Evolutionary conservation across 2,113 vertebrate genomes (phyloP).

Genomic region (Labrus mixtus): DNA sequence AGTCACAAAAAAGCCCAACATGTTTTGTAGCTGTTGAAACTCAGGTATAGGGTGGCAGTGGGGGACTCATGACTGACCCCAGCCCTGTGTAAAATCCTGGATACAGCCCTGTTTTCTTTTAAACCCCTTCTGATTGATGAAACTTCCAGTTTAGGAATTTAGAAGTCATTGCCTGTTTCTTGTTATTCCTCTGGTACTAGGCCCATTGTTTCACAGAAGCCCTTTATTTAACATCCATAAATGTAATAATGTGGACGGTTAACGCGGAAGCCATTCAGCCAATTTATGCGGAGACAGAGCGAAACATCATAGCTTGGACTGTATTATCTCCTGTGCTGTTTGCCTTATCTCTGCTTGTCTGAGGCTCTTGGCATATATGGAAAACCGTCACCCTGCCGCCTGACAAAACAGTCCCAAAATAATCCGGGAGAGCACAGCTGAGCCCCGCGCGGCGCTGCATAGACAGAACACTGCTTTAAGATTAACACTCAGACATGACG

Average conservation of each 20-base stretch:
- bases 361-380: slow-evolving; percentile 88
- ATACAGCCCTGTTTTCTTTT: background rate
- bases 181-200: background rate
- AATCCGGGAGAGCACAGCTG: slow-evolving; percentile 87
- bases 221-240: background rate
- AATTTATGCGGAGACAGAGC: slow-evolving; percentile 46
- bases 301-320: background rate
- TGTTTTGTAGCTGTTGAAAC: no score
- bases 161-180: background rate
- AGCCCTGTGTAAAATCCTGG: background rate
- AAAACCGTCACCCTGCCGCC: slow-evolving; percentile 85
- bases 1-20: no score
- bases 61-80: background rate
- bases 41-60: no score
- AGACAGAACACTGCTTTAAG: background rate
- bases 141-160: no score
- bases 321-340: slow-evolving; percentile 48
- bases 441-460: slow-evolving; percentile 80
- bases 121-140: no score
- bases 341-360: slow-evolving; percentile 60
- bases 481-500: slow-evolving; percentile 83
- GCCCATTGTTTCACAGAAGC: background rate
- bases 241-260: slow-evolving; percentile 5
- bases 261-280: slow-evolving; percentile 13
- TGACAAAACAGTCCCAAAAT: slow-evolving; percentile 92